These are phyloP conservation scores for Coenonympha glycerion DNA, from an alignment of 2,888 invertebrate species.

Conservation along the genomic window DNA sequence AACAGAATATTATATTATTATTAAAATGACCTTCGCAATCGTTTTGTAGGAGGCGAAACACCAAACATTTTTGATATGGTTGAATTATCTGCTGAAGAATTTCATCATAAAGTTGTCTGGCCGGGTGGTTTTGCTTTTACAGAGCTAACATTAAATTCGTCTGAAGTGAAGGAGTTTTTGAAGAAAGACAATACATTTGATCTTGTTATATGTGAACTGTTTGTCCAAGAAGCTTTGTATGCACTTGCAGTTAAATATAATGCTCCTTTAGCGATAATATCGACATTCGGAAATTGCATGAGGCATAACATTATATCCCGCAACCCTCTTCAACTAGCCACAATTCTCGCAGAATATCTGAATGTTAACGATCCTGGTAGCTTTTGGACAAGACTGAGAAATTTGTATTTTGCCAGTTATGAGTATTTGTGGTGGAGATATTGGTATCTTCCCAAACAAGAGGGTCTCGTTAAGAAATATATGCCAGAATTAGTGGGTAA, in stretches of 20 bases:
- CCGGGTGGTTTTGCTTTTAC: slow-evolving; percentile 51
- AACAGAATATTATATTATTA: no score
- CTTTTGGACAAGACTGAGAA: slow-evolving; percentile 67
- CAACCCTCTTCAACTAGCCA: slow-evolving; percentile 58
- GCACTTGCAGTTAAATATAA: slow-evolving; percentile 61
- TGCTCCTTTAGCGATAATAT: slow-evolving; percentile 53
- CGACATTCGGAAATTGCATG: slow-evolving; percentile 62
- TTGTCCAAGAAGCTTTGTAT: slow-evolving; percentile 62
- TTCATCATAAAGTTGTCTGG: slow-evolving; percentile 47
- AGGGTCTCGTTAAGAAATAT: slow-evolving; percentile 50
- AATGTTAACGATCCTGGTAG: slow-evolving; percentile 64
- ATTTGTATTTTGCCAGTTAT: slow-evolving; percentile 57
- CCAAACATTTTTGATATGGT: slow-evolving; percentile 60
- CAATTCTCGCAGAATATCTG: slow-evolving; percentile 50
- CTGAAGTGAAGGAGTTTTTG: slow-evolving; percentile 45
- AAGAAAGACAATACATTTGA: slow-evolving; percentile 54
- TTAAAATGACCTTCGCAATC: no score
- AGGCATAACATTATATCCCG: slow-evolving; percentile 51
- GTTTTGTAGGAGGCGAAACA: slow-evolving; percentile 46
- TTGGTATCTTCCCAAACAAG: slow-evolving; percentile 54
- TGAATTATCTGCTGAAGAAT: slow-evolving; percentile 45
- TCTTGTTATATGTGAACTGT: slow-evolving; percentile 63
- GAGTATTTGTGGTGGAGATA: slow-evolving; percentile 56
- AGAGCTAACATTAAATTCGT: slow-evolving; percentile 49
- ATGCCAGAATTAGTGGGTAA: slow-evolving; percentile 45